Percentiles rank a stretch among this genome's conserved stretches.
Conservation (phyloP, 2,113 vertebrate species). For the Phainopepla nitens region DNA sequence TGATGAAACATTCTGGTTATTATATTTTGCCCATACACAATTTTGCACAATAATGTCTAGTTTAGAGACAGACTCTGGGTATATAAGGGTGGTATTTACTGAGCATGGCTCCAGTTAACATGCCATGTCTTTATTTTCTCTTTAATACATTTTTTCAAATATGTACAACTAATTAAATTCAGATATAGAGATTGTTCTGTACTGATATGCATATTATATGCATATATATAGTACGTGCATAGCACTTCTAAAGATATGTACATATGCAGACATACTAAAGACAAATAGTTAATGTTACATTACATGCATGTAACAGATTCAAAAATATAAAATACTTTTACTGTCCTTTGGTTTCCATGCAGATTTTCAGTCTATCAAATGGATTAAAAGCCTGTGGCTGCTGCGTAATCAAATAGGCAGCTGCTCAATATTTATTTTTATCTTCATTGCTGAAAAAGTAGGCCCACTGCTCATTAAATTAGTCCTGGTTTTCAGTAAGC, state of each 20-base stretch:
- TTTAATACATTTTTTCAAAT: neutral
- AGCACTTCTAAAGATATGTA: neutral
- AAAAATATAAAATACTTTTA: conserved; percentile 15
- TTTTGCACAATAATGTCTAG: neutral
- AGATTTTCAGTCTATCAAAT: conserved; percentile 4
- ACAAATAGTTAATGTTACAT: neutral
- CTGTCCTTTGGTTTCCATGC: neutral
- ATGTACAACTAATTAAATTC: neutral
- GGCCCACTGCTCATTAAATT: conserved; percentile 15
- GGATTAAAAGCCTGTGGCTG: conserved; percentile 13
- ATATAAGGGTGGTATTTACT: neutral
- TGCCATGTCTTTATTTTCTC: neutral
- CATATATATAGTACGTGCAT: neutral
- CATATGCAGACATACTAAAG: neutral
- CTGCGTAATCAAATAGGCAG: conserved; percentile 24
- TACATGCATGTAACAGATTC: neutral
- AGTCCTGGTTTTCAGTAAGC: conserved; percentile 1
- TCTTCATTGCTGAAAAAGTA: conserved; percentile 12
- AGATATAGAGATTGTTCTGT: neutral
- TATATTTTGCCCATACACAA: neutral
- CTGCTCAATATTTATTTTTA: conserved; percentile 61
- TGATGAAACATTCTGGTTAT: neutral
- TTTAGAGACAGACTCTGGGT: neutral
- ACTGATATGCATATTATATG: neutral
- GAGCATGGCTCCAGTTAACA: neutral